Base-by-base conservation (phyloP, 2,888 invertebrate genomes). In the Belgica antarctica region DNA sequence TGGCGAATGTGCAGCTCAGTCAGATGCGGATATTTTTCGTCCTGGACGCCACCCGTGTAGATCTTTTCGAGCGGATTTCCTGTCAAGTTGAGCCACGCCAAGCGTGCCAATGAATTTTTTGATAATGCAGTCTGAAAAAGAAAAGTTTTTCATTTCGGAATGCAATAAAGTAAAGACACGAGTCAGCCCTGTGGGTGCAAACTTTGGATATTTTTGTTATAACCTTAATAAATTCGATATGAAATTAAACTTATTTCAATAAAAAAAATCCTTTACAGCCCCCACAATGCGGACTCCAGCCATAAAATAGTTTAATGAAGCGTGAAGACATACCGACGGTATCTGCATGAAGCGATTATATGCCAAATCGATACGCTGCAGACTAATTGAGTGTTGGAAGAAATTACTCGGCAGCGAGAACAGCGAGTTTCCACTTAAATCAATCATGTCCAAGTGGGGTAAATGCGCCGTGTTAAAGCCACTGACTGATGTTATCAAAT, bases 351-450 rank as follows among this genome's bases (percentile, higher is more conserved):
- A 90, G 68, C 87, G 84, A 81, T 94, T 94, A 72, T 83, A 84
- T 1, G 93, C 89, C 72, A 93, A 78, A 76, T 93, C 91, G 70
- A 93, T 85, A 73, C 88, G 86, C 72, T 89, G 85, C 61, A 92
- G 78, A 57, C 87, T 84, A 71, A 85, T 82, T 7, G 90, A 89
- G 76, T 88, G 85, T 73, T 88, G 85, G 73, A 93, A 87, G 79
- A 93, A 92, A 78, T 92, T 92, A 22, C 89, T 87, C 28, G 92
- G 90, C 72, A 93, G 81, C 71, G 89, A 87, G 28, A 89, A 85
- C 73, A 93, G 78, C 73, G 85, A 82, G 77, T 93, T 93, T 70
- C 86, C 85, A 74, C 89, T 90, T 70, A 93, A 82, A 78, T 92
- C 90, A 71, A 92, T 85, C 8, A 85, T 85, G 31, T 88, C 81